phyloP scores from a whole-genome alignment of 1,140 invertebrate genomes.

The Diorhabda sublineata region DNA sequence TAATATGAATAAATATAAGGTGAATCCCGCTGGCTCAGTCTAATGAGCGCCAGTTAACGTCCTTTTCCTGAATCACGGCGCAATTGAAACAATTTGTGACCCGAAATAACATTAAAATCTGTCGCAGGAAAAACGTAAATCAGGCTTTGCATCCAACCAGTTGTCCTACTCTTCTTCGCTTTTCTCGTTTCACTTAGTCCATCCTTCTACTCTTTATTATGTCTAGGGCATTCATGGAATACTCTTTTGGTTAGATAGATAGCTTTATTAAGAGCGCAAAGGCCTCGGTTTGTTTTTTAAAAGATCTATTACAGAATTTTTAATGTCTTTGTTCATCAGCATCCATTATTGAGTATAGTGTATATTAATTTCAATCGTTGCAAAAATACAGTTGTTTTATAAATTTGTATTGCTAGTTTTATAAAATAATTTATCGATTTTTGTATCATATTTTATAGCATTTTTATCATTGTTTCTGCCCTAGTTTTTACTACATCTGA shows the following conservation, averaged over 20 bases:
- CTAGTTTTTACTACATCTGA: too few species aligned
- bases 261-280: background rate
- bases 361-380: too few species aligned
- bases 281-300: too few species aligned
- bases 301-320: too few species aligned
- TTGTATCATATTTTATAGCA: too few species aligned
- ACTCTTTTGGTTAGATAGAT: background rate
- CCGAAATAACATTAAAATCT: constrained; percentile 55
- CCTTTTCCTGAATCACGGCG: constrained; percentile 50
- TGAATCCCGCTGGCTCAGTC: constrained; percentile 44
- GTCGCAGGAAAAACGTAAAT: constrained; percentile 48
- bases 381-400: too few species aligned
- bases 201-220: constrained; percentile 6
- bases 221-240: background rate
- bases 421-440: too few species aligned
- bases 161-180: constrained; percentile 32
- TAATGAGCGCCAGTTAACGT: constrained; percentile 53
- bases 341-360: too few species aligned
- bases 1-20: constrained; percentile 49
- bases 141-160: constrained; percentile 46
- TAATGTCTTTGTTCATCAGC: too few species aligned
- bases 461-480: too few species aligned
- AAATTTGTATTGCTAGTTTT: too few species aligned
- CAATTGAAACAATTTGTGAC: constrained; percentile 55
- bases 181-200: constrained; percentile 22